Evolutionary conservation across 2,113 vertebrate species (phyloP).

Genomic region (Pachypanchax playfairii): DNA sequence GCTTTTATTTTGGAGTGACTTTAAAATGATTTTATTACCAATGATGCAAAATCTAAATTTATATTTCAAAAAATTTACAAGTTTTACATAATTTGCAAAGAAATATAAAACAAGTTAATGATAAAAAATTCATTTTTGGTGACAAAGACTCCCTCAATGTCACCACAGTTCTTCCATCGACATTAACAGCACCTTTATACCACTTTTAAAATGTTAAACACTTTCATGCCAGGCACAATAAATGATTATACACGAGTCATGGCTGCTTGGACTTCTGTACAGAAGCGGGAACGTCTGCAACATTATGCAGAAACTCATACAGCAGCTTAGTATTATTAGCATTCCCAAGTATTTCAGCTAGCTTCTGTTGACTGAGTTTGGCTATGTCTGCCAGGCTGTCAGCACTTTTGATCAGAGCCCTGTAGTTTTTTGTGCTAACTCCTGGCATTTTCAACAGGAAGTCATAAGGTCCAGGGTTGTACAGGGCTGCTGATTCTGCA

Average conservation of each 20-base stretch:
- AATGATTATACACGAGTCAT: not conserved
- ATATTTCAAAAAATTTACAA: not conserved
- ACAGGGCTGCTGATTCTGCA: conserved; percentile 84
- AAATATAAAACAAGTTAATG: not conserved
- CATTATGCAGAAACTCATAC: conserved; percentile 89
- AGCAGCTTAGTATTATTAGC: conserved; percentile 82
- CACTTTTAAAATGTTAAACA: not conserved
- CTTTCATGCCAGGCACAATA: not conserved
- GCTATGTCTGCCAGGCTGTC: conserved; percentile 86
- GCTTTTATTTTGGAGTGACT: no score
- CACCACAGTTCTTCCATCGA: no score
- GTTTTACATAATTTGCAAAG: not conserved
- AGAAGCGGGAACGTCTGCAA: conserved; percentile 59
- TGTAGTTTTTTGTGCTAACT: conserved; percentile 88
- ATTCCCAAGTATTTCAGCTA: conserved; percentile 83
- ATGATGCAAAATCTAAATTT: not conserved
- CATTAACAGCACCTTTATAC: not conserved
- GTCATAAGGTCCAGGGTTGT: conserved; percentile 92
- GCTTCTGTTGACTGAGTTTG: conserved; percentile 81
- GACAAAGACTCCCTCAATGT: no score
- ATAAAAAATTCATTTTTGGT: not conserved
- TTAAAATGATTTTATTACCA: not conserved
- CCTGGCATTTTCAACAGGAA: conserved; percentile 95
- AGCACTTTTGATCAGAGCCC: conserved; percentile 81
- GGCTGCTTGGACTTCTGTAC: conserved; percentile 59